Evolutionary conservation across 2,888 invertebrate species (phyloP), one percentile per base, ranked within the genome.

Genomic region (Sisyra terminalis): DNA sequence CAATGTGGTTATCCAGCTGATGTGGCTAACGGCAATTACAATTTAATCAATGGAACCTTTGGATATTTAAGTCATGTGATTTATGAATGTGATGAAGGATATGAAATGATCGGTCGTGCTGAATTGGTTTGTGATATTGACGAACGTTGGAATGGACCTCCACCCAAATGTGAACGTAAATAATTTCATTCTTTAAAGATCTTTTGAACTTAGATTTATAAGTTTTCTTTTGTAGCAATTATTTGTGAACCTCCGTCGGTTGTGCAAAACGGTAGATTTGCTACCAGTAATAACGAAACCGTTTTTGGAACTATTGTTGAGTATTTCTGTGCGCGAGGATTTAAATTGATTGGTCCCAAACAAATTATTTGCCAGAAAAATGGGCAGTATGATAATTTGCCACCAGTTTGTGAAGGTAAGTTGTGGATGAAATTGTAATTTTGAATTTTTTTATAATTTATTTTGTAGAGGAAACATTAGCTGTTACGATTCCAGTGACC

Each of bases 101-200:
- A 78, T 63, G 83, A 85, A 62, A 83, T 92, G 78, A 75, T 78
- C 36, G 84, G 90, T 14, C 71, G 89, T 18, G 79, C 86, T 0
- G 69, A 83, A 49, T 68, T 92, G 10, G 81, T 86, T 3, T 92
- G 92, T 54, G 92, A 92, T 59, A 82, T 89, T 51, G 90, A 92
- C 53, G 88, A 88, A 58, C 71, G 88, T 41, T 92, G 90, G 90
- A 89, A 90, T 54, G 90, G 90, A 36, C 90, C 90, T 2, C 90
- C 90, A 40, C 90, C 90, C 1, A 66, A 80, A 51, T 90, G 90
- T 60, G 86, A 88, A 60, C 73, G 83, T 83, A 57, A 31, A 39
- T 34, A 3, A 7, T n/a, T 39, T 10, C 16, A 16, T 15, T 37
- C 11, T 32, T n/a, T n/a, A n/a, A n/a, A n/a, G n/a, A 9, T 32